Evolutionary conservation across 2,888 invertebrate genomes (phyloP), one percentile per base, ranked within the genome.

Genomic region (Onthophagus sagittarius): DNA sequence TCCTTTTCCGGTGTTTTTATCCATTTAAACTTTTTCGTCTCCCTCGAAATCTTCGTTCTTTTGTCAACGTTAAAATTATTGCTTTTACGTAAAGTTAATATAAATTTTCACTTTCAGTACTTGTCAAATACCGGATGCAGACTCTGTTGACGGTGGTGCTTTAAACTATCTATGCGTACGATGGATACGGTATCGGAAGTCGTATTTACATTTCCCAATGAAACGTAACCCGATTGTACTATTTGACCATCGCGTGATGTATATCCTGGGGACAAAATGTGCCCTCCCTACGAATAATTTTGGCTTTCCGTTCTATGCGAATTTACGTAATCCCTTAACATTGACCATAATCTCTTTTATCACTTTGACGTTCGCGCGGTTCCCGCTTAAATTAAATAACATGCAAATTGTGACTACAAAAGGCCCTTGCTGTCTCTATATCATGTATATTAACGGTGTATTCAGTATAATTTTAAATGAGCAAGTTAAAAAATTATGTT

Each of bases 301-400:
- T 53, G 11, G 39, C 39, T 53, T 53, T 53, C 39, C 39, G 39
- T 53, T 11, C 39, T 53, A 23, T 23, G 39, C 39, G 39, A 70
- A 31, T 70, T 62, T 70, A 62, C 62, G 15, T 70, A 70, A 70
- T 70, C 63, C 23, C 32, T 62, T 70, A 70, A 70, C 23, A 63
- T 63, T 6, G 5, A 7, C 39, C 15, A 23, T 70, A 70, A 70
- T 70, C 70, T 70, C 62, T 70, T 70, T 70, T 70, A 70, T 70
- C 62, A 63, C 62, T 15, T 31, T 70, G 62, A 70, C 70, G 63
- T 70, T 53, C 70, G 62, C 70, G 62, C 5, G 70, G 31, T 70
- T 31, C 62, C 62, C 70, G 15, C 6, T 31, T 15, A 70, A 70
- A 70, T 70, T 70, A 70, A 70, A 70, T 70, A 62, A 70, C 62